Base-by-base conservation (phyloP, 2,888 invertebrate species). In the Limenitis camilla region DNA sequence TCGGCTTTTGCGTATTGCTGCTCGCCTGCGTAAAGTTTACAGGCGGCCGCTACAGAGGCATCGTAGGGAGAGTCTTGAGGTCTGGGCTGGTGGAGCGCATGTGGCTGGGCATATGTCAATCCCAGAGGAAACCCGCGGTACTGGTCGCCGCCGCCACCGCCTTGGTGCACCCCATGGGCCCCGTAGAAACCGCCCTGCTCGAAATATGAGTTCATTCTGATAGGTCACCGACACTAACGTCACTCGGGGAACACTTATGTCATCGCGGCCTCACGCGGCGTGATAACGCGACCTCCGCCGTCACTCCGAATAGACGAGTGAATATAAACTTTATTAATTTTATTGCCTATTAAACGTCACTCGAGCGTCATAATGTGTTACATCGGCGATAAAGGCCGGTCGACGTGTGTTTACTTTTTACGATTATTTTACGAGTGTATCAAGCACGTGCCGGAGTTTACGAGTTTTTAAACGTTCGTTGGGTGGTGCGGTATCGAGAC, bases 151-250 rank as follows among this genome's bases (percentile, higher is more conserved):
- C 92, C 90, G 19, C 85, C 91, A 65, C 92, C 90, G 59, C 91
- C 90, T 88, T 96, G 93, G 88, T 95, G 93, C 69, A 86, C 86
- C 76, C 96, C 96, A 84, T 96, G 95, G 72, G 93, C 91, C 74
- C 96, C 96, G 89, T 97, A 96, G 90, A 97, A 97, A 85, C 96
- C 96, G 84, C 94, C 94, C 90, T 96, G 96, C 90, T 96, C 96
- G 85, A 96, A 97, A 86, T 96, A 97, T 80, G 96, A 96, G 93
- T 96, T 96, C 96, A 96, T 96, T 83, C 82, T 91, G 81, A 74
- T 73, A 69, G 68, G 74, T 84, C 83, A 80, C 81, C 64, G 73
- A 67, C 79, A 80, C 82, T 65, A 77, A 77, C 82, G 81, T 81
- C 84, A 85, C 84, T 79, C 68, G 72, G 74, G 69, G 66, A 79